Base-by-base conservation (phyloP, 2,888 invertebrate species). In the Autographa pulchrina region DNA sequence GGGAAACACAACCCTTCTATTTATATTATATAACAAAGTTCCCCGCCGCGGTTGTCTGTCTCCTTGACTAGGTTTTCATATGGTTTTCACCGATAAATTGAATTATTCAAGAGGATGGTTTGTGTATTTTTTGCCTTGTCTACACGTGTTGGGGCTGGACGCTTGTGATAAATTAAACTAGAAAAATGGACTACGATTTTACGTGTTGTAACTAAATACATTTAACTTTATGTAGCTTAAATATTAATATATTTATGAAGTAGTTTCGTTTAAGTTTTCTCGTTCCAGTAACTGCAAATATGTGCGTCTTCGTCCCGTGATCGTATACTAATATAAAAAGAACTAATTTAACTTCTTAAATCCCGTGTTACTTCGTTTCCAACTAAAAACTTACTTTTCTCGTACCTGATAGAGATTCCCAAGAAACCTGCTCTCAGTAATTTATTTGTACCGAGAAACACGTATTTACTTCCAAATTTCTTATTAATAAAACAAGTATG, bases 341-440 rank as follows among this genome's bases (percentile, higher is more conserved):
- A 73, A 62, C 62, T 54, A 69, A 77, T 67, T 65, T 41, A 78
- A 70, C 63, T 77, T 73, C 61, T 32, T 62, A 62, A 70, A 25
- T 48, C 59, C 52, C 16, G 9, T 60, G 56, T 60, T 67, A 48
- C 65, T 65, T 65, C 20, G 35, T 25, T 48, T 25, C 38, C 1
- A 31, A 74, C 60, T 63, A 61, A 54, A 74, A 65, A 74, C 70
- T 61, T 63, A 32, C 52, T 65, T n/a, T 62, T 48, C 54, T 65
- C 18, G 38, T n/a, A 35, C 70, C 48, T 78, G 61, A 56, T 43
- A 16, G 43, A 43, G 63, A 77, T 60, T 48, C 74, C 76, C 65
- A 16, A 8, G 74, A 9, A 65, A 62, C 68, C 38, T 69, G 16
- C 52, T 38, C 35, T 9, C 54, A 54, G 38, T 59, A 64, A 56